Percentiles rank a stretch among this genome's conserved stretches.
Evolutionary conservation across 2,113 vertebrate genomes (phyloP).

Genomic region (Oreocharis arfaki): DNA sequence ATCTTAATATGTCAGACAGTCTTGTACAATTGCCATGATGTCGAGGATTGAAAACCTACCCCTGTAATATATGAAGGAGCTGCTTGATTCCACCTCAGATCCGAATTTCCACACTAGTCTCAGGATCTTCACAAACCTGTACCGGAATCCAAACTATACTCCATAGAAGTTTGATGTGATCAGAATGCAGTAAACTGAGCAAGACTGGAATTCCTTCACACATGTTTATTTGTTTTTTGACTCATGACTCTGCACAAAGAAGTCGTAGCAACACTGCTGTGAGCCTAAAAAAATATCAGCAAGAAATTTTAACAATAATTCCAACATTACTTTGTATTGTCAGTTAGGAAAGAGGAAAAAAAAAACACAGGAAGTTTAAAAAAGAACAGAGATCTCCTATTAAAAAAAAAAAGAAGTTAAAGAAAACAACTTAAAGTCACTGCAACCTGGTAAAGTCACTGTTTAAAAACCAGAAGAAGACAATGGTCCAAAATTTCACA

Average conservation of each 20-base stretch:
- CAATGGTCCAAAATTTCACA: not conserved
- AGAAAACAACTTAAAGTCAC: not conserved
- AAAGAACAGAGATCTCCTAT: not conserved
- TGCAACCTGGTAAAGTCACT: not conserved
- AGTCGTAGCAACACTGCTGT: constrained; percentile 83
- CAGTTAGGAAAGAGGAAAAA: not conserved
- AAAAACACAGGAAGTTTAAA: not conserved
- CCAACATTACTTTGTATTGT: not conserved
- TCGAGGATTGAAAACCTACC: constrained; percentile 57
- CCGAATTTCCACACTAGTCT: constrained; percentile 79
- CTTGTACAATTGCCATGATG: not conserved
- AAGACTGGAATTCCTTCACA: constrained; percentile 82
- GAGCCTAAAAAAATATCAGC: constrained; percentile 63
- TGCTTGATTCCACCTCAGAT: constrained; percentile 90
- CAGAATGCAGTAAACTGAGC: constrained; percentile 83
- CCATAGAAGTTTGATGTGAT: constrained; percentile 85
- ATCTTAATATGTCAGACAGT: not conserved
- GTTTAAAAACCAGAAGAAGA: not conserved
- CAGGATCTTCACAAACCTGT: constrained; percentile 86
- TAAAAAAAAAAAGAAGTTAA: not conserved
- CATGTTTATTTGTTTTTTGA: constrained; percentile 83
- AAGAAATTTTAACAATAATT: not conserved
- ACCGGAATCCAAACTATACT: constrained; percentile 87
- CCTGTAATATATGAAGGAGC: constrained; percentile 82
- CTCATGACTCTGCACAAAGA: constrained; percentile 75